Evolutionary conservation across 1,140 invertebrate species (phyloP), one percentile per base, ranked within the genome.

Genomic region (Heliconius congener): DNA sequence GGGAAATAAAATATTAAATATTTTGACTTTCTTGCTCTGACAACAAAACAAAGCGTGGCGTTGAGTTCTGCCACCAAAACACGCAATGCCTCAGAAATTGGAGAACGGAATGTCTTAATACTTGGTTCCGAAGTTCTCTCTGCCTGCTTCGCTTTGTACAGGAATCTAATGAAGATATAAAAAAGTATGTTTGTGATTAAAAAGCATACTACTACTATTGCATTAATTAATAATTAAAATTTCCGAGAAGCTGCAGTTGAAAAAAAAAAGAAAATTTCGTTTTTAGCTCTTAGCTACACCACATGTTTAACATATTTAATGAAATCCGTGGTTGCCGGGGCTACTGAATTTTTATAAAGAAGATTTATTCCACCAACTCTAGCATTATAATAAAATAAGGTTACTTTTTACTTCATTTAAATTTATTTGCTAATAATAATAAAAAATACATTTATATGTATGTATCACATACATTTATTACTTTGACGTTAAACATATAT

Each of bases 251-350:
- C 37, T 42, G 1, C 37, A 23, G 8, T 71, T 37, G 27, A 18
- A 71, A 71, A 18, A 72, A 23, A 72, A 23, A 42, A 19, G 42
- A 46, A 46, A 72, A 42, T 9, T 37, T 42, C 19, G 6, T 3
- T 72, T 30, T 72, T 39, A 72, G 34, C 37, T 72, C 37, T 34
- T 23, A 71, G 30, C 34, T 39, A 42, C 37, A 8, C 13, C 16
- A 71, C 37, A 72, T 72, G 37, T 72, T 72, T 72, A 39, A 39
- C 71, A 37, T 72, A 42, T 72, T 72, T 72, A 72, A 72, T 72
- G 18, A 72, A 71, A 72, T 72, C 39, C 71, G 34, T 72, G 71
- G 34, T 72, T 23, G 71, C n/a, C 16, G 3, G 37, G 23, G 55
- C 55, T 27, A n/a, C n/a, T 60, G 55, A 60, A 60, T 60, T 60